Conservation (phyloP, 2,888 invertebrate species). For the Junonia oenone region DNA sequence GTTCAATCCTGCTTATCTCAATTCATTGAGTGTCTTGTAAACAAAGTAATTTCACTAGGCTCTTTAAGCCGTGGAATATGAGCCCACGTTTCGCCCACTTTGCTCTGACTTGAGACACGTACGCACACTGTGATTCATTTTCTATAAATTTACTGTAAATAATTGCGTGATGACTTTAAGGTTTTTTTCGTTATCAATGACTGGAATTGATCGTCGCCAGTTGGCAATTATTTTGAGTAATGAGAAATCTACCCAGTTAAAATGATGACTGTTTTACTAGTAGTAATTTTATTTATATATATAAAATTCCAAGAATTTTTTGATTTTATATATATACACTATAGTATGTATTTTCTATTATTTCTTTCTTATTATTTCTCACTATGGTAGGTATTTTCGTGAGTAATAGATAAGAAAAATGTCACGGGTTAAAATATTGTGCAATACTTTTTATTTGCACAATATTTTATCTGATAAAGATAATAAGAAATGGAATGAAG, state of each 20-base stretch:
- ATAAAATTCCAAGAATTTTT: too few species aligned
- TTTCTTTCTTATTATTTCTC: too few species aligned
- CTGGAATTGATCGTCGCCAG: not conserved
- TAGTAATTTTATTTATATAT: too few species aligned
- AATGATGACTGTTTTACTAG: not conserved
- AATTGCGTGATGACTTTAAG: not conserved
- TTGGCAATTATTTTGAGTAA: not conserved
- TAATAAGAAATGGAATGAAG: not conserved
- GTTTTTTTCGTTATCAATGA: not conserved
- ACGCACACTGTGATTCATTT: constrained; percentile 1
- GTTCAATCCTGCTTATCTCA: constrained; percentile 8
- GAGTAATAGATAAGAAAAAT: not conserved
- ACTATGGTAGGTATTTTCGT: too few species aligned
- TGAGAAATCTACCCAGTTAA: not conserved
- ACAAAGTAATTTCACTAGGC: constrained; percentile 14
- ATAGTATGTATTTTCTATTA: too few species aligned
- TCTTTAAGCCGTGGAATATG: constrained; percentile 13
- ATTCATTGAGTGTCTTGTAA: constrained; percentile 13
- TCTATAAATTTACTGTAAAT: not conserved
- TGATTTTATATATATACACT: too few species aligned
- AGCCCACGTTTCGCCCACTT: constrained; percentile 4
- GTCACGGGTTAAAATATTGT: not conserved
- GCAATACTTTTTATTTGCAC: not conserved
- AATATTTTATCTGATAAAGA: not conserved
- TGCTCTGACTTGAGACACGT: not conserved